A percentile compares a stretch with the other conserved stretches of the same genome.
Conservation (phyloP, 2,113 vertebrate genomes). For the Andinoacara biseriatus region DNA sequence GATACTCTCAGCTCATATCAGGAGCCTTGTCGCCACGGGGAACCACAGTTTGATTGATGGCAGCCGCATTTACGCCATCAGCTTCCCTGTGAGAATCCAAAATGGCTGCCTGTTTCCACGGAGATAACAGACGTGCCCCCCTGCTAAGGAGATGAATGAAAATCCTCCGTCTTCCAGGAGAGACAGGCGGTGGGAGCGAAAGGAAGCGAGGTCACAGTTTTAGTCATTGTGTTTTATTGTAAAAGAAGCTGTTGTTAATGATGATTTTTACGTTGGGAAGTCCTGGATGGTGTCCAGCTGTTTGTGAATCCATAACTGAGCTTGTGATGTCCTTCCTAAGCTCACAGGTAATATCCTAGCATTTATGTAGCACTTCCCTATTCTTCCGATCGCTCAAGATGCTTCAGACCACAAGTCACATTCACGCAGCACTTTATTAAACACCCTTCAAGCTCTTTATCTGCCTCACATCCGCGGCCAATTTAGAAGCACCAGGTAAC, state of each 20-base stretch:
- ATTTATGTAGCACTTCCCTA: not conserved
- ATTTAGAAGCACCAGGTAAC: not conserved
- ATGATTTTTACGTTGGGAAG: not conserved
- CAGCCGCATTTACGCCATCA: conserved; percentile 73
- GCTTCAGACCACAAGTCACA: not conserved
- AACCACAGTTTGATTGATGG: conserved; percentile 75
- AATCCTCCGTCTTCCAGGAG: conserved; percentile 42
- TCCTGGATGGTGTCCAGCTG: not conserved
- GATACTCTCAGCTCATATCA: conserved; percentile 32
- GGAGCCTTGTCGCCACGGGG: conserved; percentile 61
- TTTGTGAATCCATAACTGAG: not conserved
- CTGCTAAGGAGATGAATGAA: conserved; percentile 44
- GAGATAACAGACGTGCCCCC: conserved; percentile 62
- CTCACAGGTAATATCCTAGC: not conserved
- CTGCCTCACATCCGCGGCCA: not conserved
- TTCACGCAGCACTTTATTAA: not conserved
- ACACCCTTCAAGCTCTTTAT: not conserved
- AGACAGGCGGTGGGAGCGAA: conserved; percentile 27
- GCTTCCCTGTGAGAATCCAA: conserved; percentile 74
- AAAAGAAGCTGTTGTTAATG: not conserved
- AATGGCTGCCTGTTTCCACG: conserved; percentile 78
- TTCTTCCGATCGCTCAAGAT: not conserved
- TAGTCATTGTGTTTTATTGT: not conserved
- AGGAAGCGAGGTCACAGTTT: not conserved
- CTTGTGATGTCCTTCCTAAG: not conserved